A percentile compares a stretch with the other conserved stretches of the same genome.
phyloP scores from a whole-genome alignment of 2,888 invertebrate genomes.

The Halocaridina rubra region DNA sequence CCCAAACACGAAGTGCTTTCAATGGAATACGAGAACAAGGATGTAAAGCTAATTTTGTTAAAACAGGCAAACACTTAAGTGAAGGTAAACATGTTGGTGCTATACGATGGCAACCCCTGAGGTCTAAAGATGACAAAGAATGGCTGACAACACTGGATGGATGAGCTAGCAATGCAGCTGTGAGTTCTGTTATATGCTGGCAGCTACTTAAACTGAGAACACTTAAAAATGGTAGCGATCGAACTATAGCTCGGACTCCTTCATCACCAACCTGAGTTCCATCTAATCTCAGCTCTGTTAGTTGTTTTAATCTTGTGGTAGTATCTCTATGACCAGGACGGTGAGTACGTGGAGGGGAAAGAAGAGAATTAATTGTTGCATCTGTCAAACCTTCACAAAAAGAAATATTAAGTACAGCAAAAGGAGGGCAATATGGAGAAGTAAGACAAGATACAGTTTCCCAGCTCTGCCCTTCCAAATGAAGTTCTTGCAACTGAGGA shows the following conservation, averaged over 20 bases:
- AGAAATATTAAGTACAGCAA: conserved; percentile 56
- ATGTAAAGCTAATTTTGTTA: conserved; percentile 41
- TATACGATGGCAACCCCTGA: conserved; percentile 56
- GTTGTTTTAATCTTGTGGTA: conserved; percentile 50
- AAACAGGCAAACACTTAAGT: conserved; percentile 46
- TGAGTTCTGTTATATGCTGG: conserved; percentile 41
- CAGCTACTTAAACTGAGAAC: conserved; percentile 58
- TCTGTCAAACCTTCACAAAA: conserved; percentile 58
- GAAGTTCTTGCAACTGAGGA: conserved; percentile 84
- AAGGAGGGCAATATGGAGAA: conserved; percentile 65
- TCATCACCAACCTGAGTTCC: conserved; percentile 60
- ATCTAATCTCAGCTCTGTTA: conserved; percentile 45
- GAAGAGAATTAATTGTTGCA: conserved; percentile 38
- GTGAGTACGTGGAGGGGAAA: conserved; percentile 57
- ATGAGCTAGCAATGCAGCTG: conserved; percentile 42
- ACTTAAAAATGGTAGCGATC: conserved; percentile 43
- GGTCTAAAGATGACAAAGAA: conserved; percentile 51
- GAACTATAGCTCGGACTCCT: conserved; percentile 42
- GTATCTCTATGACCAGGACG: conserved; percentile 62
- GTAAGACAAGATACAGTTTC: conserved; percentile 46
- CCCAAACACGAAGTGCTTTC: conserved; percentile 54
- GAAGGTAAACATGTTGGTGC: conserved; percentile 51
- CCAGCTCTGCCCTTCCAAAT: conserved; percentile 75
- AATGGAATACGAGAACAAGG: conserved; percentile 45
- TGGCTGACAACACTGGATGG: conserved; percentile 50